Base-by-base conservation (phyloP, 2,888 invertebrate species). In the Troilus luridus region DNA sequence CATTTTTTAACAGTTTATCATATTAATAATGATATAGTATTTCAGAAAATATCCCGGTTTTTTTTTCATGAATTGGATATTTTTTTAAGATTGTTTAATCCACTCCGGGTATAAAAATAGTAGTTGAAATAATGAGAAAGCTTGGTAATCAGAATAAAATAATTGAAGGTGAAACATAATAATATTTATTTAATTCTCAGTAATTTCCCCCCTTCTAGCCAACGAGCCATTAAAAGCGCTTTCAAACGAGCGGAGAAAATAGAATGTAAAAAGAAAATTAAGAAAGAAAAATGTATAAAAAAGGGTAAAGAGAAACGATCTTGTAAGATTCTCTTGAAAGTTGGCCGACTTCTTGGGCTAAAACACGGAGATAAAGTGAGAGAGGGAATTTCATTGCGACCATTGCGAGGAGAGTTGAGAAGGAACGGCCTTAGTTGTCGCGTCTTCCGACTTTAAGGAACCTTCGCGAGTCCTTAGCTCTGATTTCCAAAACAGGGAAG, bases 301-400 rank as follows among this genome's bases (percentile, higher is more conserved):
- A 17, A 77, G 27, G 9, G 72, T 27, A 77, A 77, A 77, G 72
- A 77, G 19, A 41, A 77, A 77, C 27, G 41, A 17, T 77, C 27
- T 77, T 6, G 72, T 41, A 77, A 77, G 72, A 77, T 77, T 41
- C 17, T 77, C 19, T 17, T 17, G 19, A 77, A 77, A 77, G 72
- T 77, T 77, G 72, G 17, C 17, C 19, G 27, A 77, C 72, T 77
- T 27, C 19, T 41, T 77, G 41, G 72, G 27, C 72, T 85, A 85
- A 85, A 85, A 85, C 56, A 85, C n/a, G 85, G 10, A 85, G 56
- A 85, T 85, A 85, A 58, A 85, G 56, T 85, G 56, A 58, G 85
- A n/a, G 41, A 56, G 85, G n/a, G 3, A 54, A 54, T 54, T 85
- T 85, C 56, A 54, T 54, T 85, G 5, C 85, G 56, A n/a, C 85